phyloP scores from a whole-genome alignment of 1,140 invertebrate genomes.

The Apolygus lucorum region DNA sequence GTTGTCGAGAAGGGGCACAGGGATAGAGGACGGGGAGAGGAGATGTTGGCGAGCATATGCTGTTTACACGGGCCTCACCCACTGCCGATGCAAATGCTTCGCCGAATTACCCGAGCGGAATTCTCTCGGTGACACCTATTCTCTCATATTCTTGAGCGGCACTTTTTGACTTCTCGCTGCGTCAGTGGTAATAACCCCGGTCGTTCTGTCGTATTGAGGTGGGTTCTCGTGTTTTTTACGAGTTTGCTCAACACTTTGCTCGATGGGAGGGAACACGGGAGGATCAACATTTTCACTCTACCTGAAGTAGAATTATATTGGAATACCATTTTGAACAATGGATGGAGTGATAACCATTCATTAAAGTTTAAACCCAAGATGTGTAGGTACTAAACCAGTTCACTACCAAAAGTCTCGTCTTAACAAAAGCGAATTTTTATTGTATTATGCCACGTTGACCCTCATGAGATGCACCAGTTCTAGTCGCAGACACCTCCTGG shows the following conservation, averaged over 20 bases:
- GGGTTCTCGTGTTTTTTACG: too few relatives aligned
- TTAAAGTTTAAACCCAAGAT: too few relatives aligned
- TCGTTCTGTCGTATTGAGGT: too few relatives aligned
- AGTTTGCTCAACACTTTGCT: neutral
- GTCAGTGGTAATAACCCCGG: neutral
- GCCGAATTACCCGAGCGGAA: neutral
- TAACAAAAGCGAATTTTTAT: too few relatives aligned
- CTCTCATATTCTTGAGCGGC: neutral
- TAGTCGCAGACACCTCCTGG: too few relatives aligned
- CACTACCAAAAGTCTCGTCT: too few relatives aligned
- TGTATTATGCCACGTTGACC: too few relatives aligned
- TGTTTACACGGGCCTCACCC: conserved; percentile 10
- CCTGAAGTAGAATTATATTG: neutral
- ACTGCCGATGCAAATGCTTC: conserved; percentile 10
- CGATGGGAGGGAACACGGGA: neutral
- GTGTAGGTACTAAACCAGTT: too few relatives aligned
- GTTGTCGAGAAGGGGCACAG: neutral
- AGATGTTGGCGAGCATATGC: conserved; percentile 4
- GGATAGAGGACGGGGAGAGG: neutral
- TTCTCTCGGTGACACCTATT: neutral
- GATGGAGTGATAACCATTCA: neutral
- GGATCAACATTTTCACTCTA: neutral
- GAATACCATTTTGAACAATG: neutral
- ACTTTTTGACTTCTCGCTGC: neutral
- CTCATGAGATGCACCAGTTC: too few relatives aligned